Conservation (phyloP, 2,113 vertebrate species). For the Chlorodrepanis virens region DNA sequence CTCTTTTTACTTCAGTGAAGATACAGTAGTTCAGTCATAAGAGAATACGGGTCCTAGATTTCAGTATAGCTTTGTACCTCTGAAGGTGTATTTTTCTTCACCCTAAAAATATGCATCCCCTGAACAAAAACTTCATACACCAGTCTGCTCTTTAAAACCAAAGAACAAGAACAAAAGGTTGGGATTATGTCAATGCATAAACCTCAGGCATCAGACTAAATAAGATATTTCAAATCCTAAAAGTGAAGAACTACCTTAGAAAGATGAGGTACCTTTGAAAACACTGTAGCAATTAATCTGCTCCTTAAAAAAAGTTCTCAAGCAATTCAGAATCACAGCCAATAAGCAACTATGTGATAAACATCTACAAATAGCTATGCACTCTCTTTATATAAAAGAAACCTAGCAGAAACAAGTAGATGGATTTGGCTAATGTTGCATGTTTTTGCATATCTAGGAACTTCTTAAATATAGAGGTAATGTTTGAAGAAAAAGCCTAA, state of each 20-base stretch:
- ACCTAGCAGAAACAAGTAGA: background rate
- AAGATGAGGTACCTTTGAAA: background rate
- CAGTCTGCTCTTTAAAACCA: background rate
- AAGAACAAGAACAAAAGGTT: background rate
- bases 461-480: background rate
- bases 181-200: background rate
- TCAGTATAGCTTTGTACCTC: background rate
- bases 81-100: background rate
- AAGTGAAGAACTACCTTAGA: background rate
- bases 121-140: background rate
- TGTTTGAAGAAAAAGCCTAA: background rate
- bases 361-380: background rate
- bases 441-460: background rate
- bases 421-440: background rate
- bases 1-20: conserved; percentile 4
- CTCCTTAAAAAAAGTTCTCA: background rate
- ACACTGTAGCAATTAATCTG: background rate
- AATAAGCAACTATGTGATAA: background rate
- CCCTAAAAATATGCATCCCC: background rate
- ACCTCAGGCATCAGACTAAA: background rate
- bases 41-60: background rate
- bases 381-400: background rate
- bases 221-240: background rate
- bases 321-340: background rate
- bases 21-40: background rate